phyloP scores from a whole-genome alignment of 1,140 invertebrate genomes.

The Yoshiicerus persimilis region DNA sequence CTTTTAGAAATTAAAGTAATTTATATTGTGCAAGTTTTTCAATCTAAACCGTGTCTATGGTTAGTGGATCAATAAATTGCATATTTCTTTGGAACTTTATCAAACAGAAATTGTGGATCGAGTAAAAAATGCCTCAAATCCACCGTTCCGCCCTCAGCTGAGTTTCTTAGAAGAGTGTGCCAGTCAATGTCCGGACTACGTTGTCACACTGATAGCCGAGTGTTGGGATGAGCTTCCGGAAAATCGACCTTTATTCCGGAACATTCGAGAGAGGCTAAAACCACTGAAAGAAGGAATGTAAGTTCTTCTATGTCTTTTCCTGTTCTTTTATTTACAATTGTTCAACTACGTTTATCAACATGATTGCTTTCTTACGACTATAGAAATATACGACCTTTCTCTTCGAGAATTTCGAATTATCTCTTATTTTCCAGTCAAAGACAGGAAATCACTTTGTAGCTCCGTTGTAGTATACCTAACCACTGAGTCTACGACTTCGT shows the following conservation, averaged over 20 bases:
- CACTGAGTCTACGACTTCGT: not conserved
- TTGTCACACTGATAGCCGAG: slow-evolving; percentile 74
- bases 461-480: not conserved
- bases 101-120: slow-evolving; percentile 11
- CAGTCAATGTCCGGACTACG: slow-evolving; percentile 71
- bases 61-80: too few relatives aligned
- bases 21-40: too few relatives aligned
- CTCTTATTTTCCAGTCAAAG: not conserved
- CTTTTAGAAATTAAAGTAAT: too few relatives aligned
- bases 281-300: slow-evolving; percentile 82
- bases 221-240: slow-evolving; percentile 85
- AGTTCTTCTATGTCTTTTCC: slow-evolving; percentile 51
- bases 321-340: not conserved
- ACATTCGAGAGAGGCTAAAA: slow-evolving; percentile 74
- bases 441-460: not conserved
- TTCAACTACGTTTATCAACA: not conserved
- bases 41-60: too few relatives aligned
- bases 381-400: not conserved
- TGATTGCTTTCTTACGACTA: not conserved
- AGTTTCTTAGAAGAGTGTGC: slow-evolving; percentile 65
- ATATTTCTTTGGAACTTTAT: not conserved
- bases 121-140: slow-evolving; percentile 56
- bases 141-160: slow-evolving; percentile 75
- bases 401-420: not conserved
- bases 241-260: slow-evolving; percentile 75